Base-by-base conservation (phyloP, 2,797 vertebrate genomes). In the Euphonia xanthogaster region DNA sequence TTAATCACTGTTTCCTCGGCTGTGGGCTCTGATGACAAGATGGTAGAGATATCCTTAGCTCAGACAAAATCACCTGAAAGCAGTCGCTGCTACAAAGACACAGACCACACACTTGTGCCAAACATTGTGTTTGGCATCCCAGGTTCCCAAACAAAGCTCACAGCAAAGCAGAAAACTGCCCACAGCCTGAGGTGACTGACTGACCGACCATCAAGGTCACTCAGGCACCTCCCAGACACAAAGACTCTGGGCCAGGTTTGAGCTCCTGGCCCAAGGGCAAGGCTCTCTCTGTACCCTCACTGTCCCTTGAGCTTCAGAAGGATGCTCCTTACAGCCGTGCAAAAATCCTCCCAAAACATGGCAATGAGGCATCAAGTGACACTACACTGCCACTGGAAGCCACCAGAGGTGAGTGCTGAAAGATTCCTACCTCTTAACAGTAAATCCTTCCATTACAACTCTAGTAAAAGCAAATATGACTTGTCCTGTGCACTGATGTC, bases 381-480 rank as follows among this genome's bases (percentile, higher is more conserved):
- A 24, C 30, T 31, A 53, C 33, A 37, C 14, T 55, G 57, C 19
- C 63, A n/a, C 50, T n/a, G 31, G 54, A 92, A 89, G 55, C 9
- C 14, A 72, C 30, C 18, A 73, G 65, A 81, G 22, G 44, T 76
- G 71, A 58, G 28, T 24, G n/a, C 24, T 83, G 78, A 86, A 96
- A 96, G 45, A 55, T 77, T 90, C 50, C 54, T 7, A 6, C 88
- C 33, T 84, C 75, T 81, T 86, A 93, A 96, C 72, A 75, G 66
- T 93, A 95, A 96, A 86, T 88, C 9, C 3, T 76, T 95, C 92
- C 87, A 78, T 95, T 95, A 86, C 75, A 94, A 95, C 87, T 92
- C 93, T 60, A 88, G 61, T 55, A 73, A 93, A 93, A 90, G 16
- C 45, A 86, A 74, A 22, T 33, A 10, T 83, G 55, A 80, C 88